Evolutionary conservation across 2,797 vertebrate genomes (phyloP).

Genomic region (Bradypus variegatus): DNA sequence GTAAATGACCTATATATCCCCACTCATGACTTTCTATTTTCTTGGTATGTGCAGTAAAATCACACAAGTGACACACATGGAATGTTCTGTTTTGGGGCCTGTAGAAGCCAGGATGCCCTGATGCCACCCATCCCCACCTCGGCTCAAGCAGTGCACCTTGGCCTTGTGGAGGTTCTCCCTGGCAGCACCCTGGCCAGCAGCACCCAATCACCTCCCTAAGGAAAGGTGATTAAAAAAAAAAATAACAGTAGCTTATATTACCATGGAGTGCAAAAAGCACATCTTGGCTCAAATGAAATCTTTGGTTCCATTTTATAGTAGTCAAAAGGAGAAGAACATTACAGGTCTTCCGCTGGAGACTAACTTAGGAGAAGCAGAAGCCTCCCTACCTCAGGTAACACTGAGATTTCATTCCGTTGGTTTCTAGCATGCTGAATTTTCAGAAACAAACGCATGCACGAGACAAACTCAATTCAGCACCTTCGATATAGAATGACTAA

Average conservation of each 20-base stretch:
- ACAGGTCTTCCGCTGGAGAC: neutral
- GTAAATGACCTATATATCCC: neutral
- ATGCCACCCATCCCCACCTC: no score
- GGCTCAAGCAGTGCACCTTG: neutral
- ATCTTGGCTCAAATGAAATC: neutral
- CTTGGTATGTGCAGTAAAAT: neutral
- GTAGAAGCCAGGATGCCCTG: neutral
- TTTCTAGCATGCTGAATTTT: neutral
- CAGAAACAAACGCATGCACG: neutral
- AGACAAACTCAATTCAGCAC: neutral
- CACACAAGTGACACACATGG: neutral
- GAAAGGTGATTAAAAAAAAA: neutral
- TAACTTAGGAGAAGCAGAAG: neutral
- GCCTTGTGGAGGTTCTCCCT: neutral
- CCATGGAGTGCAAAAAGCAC: neutral
- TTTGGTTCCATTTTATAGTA: neutral
- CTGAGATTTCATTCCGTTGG: neutral
- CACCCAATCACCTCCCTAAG: neutral
- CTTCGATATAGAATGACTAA: neutral
- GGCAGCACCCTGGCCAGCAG: neutral
- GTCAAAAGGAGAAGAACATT: neutral
- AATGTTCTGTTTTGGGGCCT: neutral
- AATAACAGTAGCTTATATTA: neutral
- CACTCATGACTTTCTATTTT: neutral
- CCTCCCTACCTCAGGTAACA: neutral